Percentiles rank a stretch among this genome's conserved stretches.
phyloP scores from a whole-genome alignment of 1,140 invertebrate genomes.

The Apocrypta bakeri region DNA sequence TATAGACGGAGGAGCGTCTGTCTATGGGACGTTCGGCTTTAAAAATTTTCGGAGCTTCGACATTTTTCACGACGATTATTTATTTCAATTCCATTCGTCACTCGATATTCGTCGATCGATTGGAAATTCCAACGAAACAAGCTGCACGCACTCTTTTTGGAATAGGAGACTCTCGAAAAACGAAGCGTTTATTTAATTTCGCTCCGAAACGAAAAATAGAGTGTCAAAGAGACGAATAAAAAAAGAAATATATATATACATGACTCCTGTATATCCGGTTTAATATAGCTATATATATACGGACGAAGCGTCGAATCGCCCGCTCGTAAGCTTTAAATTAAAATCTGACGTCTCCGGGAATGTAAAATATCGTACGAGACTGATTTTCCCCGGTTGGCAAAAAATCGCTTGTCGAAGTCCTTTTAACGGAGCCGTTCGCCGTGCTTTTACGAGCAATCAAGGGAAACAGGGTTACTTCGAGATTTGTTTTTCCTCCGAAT shows the following conservation, averaged over 20 bases:
- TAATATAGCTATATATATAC: not conserved
- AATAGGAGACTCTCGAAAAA: not conserved
- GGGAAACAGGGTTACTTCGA: not conserved
- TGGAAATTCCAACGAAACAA: too few relatives aligned
- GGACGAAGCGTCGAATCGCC: not conserved
- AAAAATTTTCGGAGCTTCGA: not conserved
- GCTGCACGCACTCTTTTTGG: too few relatives aligned
- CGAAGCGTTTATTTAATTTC: not conserved
- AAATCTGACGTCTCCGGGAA: not conserved
- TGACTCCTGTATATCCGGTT: too few relatives aligned
- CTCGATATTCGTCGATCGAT: too few relatives aligned
- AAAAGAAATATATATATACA: not conserved
- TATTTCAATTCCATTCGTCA: too few relatives aligned
- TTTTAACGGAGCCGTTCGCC: conserved; percentile 12
- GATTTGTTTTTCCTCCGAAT: not conserved
- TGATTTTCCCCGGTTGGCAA: not conserved
- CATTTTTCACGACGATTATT: too few relatives aligned
- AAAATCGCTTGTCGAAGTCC: too few relatives aligned
- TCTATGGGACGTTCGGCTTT: conserved; percentile 6
- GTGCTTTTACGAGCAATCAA: conserved; percentile 7
- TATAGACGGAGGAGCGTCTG: too few relatives aligned
- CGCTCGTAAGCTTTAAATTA: conserved; percentile 17
- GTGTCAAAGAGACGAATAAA: not conserved
- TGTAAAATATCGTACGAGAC: not conserved
- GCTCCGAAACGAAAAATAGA: too few relatives aligned